These are phyloP conservation scores for Anas flavirostris DNA, from an alignment of 2,797 vertebrate species.

Conservation along the genomic window DNA sequence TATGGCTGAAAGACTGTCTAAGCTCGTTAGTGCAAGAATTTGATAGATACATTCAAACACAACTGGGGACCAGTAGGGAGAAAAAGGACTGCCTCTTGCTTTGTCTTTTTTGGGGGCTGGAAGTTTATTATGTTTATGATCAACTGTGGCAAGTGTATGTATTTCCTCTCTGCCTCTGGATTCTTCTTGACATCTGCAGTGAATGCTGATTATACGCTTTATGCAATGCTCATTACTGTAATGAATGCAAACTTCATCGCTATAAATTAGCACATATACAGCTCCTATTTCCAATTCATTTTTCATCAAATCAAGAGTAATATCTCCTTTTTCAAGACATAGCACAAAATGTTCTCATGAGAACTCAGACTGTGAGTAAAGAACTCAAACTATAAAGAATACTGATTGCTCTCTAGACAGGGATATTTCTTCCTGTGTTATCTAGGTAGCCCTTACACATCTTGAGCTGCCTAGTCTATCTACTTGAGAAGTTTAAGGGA, in stretches of 20 bases:
- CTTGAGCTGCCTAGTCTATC: not conserved
- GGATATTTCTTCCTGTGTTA: not conserved
- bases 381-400: not conserved
- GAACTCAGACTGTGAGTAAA: not conserved
- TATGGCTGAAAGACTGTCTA: not conserved
- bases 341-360: slow-evolving; percentile 18
- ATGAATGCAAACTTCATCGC: slow-evolving; percentile 47
- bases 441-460: not conserved
- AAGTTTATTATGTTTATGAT: slow-evolving; percentile 35
- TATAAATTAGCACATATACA: slow-evolving; percentile 14
- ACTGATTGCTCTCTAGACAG: not conserved
- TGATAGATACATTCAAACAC: not conserved
- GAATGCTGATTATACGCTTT: slow-evolving; percentile 23
- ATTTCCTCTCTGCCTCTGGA: slow-evolving; percentile 31
- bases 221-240: slow-evolving; percentile 33
- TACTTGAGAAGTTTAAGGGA: not conserved
- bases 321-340: slow-evolving; percentile 14
- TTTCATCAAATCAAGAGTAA: slow-evolving; percentile 47
- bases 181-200: slow-evolving; percentile 43
- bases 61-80: not conserved
- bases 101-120: not conserved
- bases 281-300: slow-evolving; percentile 11
- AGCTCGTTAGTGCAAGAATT: slow-evolving; percentile 3
- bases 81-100: not conserved
- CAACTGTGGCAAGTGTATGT: not conserved